Conservation (phyloP, 2,888 invertebrate species). For the Clistopyga incitator region DNA sequence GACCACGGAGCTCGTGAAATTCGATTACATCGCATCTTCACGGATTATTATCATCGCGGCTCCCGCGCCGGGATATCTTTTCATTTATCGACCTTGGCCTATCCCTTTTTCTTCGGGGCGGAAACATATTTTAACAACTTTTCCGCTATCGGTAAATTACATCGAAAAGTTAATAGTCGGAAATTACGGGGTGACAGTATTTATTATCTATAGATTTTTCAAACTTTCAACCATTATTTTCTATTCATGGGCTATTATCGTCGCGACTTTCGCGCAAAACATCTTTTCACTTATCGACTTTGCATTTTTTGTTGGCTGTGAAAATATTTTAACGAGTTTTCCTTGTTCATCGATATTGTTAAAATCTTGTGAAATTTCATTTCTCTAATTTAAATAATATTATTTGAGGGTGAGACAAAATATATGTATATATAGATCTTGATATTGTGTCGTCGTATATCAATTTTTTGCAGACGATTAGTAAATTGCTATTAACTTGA, state of each 20-base stretch:
- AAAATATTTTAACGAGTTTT: no score
- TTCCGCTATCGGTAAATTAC: not conserved
- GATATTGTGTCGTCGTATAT: no score
- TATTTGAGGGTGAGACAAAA: no score
- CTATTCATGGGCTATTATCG: no score
- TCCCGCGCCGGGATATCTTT: not conserved
- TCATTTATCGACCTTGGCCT: constrained; percentile 20
- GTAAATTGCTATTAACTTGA: not conserved
- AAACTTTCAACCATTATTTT: not conserved
- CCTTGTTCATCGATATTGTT: no score
- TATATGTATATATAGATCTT: no score
- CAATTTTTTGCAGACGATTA: not conserved
- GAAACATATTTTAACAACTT: not conserved
- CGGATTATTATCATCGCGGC: constrained; percentile 25
- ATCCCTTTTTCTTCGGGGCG: not conserved
- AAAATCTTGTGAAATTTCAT: no score
- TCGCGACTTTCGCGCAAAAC: no score
- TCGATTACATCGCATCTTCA: constrained; percentile 44
- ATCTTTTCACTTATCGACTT: no score
- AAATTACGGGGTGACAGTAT: not conserved
- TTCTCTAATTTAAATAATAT: no score
- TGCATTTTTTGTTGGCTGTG: no score
- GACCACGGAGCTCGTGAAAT: constrained; percentile 26
- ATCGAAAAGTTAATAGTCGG: not conserved
- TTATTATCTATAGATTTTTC: not conserved